phyloP scores from a whole-genome alignment of 2,888 invertebrate genomes.

The Monopis laevigella region DNA sequence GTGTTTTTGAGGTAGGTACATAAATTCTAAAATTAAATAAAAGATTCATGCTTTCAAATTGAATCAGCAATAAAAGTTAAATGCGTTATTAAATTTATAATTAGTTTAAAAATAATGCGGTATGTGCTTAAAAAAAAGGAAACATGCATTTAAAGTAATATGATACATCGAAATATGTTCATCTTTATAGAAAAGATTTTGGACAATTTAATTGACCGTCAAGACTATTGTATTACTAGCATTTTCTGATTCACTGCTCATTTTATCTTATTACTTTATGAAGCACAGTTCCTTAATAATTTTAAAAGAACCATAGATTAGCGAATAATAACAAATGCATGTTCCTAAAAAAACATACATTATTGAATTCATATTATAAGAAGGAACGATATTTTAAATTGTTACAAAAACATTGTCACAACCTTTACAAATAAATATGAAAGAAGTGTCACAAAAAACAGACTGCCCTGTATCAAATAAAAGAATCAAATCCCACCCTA shows the following conservation, averaged over 20 bases:
- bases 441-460: conserved; percentile 7
- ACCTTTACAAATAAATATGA: background rate
- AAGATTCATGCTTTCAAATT: no score
- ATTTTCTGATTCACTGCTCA: background rate
- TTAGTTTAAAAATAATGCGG: no score
- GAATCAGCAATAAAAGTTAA: no score
- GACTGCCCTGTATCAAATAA: conserved; percentile 57
- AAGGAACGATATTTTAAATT: background rate
- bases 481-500: conserved; percentile 49
- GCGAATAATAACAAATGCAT: background rate
- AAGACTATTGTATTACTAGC: background rate
- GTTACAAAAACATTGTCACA: background rate
- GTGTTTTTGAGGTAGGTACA: no score
- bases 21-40: no score
- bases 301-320: background rate
- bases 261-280: background rate
- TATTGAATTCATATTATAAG: background rate
- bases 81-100: no score
- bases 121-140: no score
- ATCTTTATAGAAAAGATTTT: background rate
- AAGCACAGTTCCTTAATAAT: background rate
- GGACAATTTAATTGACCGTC: conserved; percentile 10
- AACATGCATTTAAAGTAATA: no score
- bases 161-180: conserved; percentile 1
- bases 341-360: background rate